Conservation (phyloP, 2,797 vertebrate genomes). For the Menidia menidia region DNA sequence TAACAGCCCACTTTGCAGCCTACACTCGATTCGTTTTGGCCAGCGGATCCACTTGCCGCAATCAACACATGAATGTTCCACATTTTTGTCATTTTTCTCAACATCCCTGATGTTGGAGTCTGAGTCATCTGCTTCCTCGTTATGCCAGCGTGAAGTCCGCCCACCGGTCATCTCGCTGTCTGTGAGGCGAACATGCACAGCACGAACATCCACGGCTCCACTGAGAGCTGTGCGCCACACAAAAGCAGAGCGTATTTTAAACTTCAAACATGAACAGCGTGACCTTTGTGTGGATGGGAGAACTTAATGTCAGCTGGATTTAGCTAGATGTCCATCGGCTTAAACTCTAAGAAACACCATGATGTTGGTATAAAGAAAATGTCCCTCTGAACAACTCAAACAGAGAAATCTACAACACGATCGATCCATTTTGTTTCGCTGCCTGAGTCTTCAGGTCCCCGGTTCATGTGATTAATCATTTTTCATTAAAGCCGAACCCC, state of each 20-base stretch:
- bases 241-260: conserved; percentile 37
- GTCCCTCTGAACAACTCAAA: background rate
- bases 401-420: background rate
- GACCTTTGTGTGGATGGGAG: conserved; percentile 14
- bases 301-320: background rate
- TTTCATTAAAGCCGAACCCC: background rate
- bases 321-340: conserved; percentile 3
- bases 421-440: background rate
- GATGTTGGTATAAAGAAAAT: background rate
- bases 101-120: conserved; percentile 54
- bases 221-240: conserved; percentile 38
- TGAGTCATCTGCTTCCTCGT: conserved; percentile 72
- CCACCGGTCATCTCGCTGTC: conserved; percentile 67
- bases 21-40: conserved; percentile 12
- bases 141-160: conserved; percentile 51
- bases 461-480: background rate
- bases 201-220: conserved; percentile 51
- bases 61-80: conserved; percentile 47
- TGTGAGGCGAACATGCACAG: conserved; percentile 59
- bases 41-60: conserved; percentile 18
- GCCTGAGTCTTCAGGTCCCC: background rate
- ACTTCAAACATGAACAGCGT: conserved; percentile 9
- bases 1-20: conserved; percentile 20
- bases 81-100: conserved; percentile 16
- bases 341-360: background rate